Evolutionary conservation across 1,140 invertebrate species (phyloP).

Genomic region (Polyergus mexicanus): DNA sequence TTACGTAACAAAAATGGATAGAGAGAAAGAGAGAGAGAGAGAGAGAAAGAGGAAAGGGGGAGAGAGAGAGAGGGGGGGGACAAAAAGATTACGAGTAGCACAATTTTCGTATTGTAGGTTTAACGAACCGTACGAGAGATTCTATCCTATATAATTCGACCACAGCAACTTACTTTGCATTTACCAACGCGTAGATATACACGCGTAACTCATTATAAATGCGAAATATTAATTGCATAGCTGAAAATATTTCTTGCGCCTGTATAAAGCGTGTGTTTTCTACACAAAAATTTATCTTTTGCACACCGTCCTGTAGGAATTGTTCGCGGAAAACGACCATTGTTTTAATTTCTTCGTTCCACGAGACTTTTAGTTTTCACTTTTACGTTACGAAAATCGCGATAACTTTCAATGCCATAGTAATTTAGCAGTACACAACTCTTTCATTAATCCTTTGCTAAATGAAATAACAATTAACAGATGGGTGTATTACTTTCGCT

Average conservation of each 20-base stretch:
- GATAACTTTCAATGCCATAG: background rate
- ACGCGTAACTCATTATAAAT: conserved; percentile 10
- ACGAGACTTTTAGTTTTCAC: background rate
- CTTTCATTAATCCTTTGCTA: background rate
- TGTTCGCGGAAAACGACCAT: background rate
- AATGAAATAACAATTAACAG: background rate
- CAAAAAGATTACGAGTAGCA: background rate
- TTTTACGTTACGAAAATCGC: conserved; percentile 6
- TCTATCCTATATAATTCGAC: conserved; percentile 22
- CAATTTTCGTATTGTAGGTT: conserved; percentile 37
- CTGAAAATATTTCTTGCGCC: background rate
- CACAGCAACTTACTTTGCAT: conserved; percentile 9
- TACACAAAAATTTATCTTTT: conserved; percentile 1
- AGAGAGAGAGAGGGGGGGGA: background rate
- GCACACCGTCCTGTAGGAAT: background rate
- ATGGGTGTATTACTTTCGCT: conserved; percentile 42
- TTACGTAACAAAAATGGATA: conserved; percentile 6
- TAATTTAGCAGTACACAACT: background rate
- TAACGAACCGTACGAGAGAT: conserved; percentile 56
- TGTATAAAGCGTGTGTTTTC: conserved; percentile 14
- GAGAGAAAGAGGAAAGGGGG: background rate
- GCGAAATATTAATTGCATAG: conserved; percentile 35
- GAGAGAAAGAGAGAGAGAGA: background rate
- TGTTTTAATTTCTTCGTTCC: background rate
- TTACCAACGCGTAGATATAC: background rate